Conservation (phyloP, 2,113 vertebrate genomes). For the Colossoma macropomum region DNA sequence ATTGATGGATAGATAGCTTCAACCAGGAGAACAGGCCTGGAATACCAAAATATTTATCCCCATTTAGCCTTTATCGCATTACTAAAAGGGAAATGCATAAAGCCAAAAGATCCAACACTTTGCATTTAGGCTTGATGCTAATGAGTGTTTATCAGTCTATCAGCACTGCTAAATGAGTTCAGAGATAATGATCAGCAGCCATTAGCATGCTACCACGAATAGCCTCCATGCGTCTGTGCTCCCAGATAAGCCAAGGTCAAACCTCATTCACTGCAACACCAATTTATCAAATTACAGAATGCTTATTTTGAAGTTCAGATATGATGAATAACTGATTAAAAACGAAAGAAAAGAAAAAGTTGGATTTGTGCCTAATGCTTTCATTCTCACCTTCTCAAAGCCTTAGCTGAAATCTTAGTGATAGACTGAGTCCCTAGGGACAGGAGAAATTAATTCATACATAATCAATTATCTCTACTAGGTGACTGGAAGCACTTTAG, state of each 20-base stretch:
- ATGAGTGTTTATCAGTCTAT: conserved; percentile 72
- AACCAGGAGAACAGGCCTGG: background rate
- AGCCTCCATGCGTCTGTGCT: conserved; percentile 57
- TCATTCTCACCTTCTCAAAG: background rate
- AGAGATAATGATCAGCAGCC: conserved; percentile 68
- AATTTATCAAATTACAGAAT: conserved; percentile 69
- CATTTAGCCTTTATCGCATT: background rate
- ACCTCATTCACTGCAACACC: conserved; percentile 56
- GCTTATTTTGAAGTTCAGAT: conserved; percentile 60
- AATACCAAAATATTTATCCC: conserved; percentile 1
- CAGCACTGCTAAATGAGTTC: conserved; percentile 78
- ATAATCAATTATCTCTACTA: background rate
- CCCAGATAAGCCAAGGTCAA: conserved; percentile 73
- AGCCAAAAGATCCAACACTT: background rate
- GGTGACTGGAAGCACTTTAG: background rate
- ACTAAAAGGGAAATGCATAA: background rate
- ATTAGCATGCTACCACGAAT: conserved; percentile 70
- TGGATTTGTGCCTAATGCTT: background rate
- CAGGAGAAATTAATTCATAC: background rate
- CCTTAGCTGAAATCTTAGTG: background rate
- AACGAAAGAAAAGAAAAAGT: background rate
- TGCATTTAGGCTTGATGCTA: conserved; percentile 64
- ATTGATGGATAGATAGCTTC: background rate
- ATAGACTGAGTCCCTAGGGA: background rate
- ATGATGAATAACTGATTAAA: conserved; percentile 55